These are phyloP conservation scores for Chionis minor DNA, from an alignment of 2,113 vertebrate genomes.

Conservation along the genomic window DNA sequence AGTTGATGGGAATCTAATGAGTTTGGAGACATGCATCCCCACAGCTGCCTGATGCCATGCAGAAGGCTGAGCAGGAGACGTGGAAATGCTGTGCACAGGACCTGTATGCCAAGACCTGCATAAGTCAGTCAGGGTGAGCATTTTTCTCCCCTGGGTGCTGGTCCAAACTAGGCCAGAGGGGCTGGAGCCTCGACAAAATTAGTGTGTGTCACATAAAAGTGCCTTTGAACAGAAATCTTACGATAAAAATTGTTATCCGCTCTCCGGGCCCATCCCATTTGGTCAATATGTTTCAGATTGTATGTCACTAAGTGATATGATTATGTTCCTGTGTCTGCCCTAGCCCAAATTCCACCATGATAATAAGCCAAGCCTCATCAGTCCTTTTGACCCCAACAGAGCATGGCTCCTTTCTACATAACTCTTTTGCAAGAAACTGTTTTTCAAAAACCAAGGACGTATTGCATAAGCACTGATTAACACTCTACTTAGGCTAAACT, in stretches of 20 bases:
- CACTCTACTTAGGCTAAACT: background rate
- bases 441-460: background rate
- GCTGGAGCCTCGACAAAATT: background rate
- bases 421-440: background rate
- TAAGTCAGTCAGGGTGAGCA: background rate
- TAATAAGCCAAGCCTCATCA: background rate
- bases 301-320: background rate
- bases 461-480: background rate
- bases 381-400: background rate
- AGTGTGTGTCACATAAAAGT: fast-evolving
- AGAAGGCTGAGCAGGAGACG: background rate
- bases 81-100: background rate
- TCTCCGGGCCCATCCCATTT: background rate
- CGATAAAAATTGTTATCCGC: background rate
- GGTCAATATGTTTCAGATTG: background rate
- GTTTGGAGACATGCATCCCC: background rate
- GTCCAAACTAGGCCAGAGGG: background rate
- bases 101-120: background rate
- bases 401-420: background rate
- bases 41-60: background rate
- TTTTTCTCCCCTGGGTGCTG: background rate
- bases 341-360: background rate
- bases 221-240: background rate
- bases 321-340: background rate
- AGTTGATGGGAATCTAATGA: background rate